Percentiles rank a stretch among this genome's conserved stretches.
These are phyloP conservation scores for Drosophila kepulauana DNA, from an alignment of 1,140 invertebrate species.

Conservation along the genomic window DNA sequence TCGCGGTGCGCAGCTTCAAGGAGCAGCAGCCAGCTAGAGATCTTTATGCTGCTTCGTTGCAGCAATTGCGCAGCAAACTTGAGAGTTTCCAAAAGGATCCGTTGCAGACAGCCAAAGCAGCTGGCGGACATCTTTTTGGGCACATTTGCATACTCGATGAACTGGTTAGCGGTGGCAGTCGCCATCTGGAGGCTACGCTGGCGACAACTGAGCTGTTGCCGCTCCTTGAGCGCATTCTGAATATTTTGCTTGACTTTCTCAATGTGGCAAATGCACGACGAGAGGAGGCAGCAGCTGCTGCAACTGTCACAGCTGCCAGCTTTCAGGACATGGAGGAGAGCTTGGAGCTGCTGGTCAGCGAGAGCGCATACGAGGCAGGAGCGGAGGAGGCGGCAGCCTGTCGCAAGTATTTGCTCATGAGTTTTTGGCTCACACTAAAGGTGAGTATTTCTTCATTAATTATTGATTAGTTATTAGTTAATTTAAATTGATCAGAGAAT, in stretches of 20 bases:
- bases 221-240: constrained; percentile 53
- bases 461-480: no score
- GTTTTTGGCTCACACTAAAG: constrained; percentile 92
- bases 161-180: constrained; percentile 23
- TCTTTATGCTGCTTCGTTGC: constrained; percentile 41
- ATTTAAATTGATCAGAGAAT: no score
- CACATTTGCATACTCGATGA: constrained; percentile 59
- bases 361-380: constrained; percentile 71
- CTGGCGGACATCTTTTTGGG: constrained; percentile 68
- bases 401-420: constrained; percentile 89
- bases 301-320: constrained; percentile 83
- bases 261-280: constrained; percentile 59
- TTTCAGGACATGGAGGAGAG: constrained; percentile 87
- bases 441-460: constrained; percentile 74
- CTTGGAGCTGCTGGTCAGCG: constrained; percentile 85
- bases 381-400: constrained; percentile 83
- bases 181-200: neutral
- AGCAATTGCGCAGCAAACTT: constrained; percentile 23
- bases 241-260: constrained; percentile 60
- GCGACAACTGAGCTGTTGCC: constrained; percentile 36
- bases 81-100: constrained; percentile 52
- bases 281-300: constrained; percentile 5
- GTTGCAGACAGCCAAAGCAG: constrained; percentile 40
- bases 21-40: neutral
- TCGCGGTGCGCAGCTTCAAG: constrained; percentile 43